A percentile compares a stretch with the other conserved stretches of the same genome.
Conservation (phyloP, 2,888 invertebrate species). For the Pterobdella sp. region DNA sequence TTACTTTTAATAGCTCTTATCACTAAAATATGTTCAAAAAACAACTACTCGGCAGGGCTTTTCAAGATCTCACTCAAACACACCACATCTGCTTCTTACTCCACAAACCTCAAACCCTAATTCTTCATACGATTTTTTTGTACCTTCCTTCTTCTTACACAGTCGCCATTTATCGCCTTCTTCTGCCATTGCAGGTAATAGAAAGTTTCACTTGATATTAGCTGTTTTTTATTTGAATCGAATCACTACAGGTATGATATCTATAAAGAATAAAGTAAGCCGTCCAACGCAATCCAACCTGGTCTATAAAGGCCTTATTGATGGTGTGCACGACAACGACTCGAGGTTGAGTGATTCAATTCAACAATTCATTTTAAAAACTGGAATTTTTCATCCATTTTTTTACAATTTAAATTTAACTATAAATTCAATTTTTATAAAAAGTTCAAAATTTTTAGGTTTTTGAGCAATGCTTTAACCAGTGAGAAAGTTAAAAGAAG, state of each 20-base stretch:
- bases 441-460: neutral
- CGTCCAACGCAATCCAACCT: constrained; percentile 22
- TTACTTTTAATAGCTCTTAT: too few species aligned
- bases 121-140: neutral
- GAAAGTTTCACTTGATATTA: neutral
- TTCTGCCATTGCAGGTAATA: neutral
- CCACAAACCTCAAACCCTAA: constrained; percentile 2
- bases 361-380: too few species aligned
- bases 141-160: constrained; percentile 5
- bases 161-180: neutral
- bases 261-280: constrained; percentile 5
- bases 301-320: constrained; percentile 8
- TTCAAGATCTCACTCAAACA: neutral
- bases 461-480: neutral
- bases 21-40: too few species aligned
- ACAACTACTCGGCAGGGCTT: neutral
- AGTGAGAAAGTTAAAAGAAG: neutral
- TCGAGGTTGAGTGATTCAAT: too few species aligned
- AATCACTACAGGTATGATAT: constrained; percentile 17
- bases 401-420: neutral
- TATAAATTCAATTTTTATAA: neutral
- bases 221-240: neutral
- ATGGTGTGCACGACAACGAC: neutral
- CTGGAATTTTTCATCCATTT: neutral
- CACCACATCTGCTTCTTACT: neutral